phyloP scores from a whole-genome alignment of 2,797 vertebrate genomes.

The Pipistrellus nathusii region DNA sequence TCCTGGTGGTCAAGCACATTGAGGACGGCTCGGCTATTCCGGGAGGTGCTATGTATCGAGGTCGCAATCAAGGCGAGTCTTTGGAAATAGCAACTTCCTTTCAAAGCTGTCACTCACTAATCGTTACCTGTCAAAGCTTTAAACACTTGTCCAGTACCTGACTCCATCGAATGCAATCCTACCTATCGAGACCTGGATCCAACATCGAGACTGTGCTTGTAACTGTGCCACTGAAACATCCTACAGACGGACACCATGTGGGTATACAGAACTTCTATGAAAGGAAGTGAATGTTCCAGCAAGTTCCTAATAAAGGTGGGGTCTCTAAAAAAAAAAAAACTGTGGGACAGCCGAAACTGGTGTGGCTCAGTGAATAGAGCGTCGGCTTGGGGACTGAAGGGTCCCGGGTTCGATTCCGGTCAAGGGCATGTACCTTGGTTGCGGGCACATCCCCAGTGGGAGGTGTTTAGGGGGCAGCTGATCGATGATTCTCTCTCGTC shows the following conservation, averaged over 20 bases:
- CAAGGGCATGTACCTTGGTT: too few relatives aligned
- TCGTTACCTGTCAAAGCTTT: neutral
- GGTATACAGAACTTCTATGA: neutral
- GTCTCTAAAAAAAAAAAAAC: neutral
- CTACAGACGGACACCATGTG: neutral
- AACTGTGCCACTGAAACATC: neutral
- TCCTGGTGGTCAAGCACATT: neutral
- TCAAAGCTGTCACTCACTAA: neutral
- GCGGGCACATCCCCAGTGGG: too few relatives aligned
- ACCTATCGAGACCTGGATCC: slow-evolving; percentile 9
- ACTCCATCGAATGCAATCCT: neutral
- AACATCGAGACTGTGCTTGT: neutral
- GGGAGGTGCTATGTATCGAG: neutral
- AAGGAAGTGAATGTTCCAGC: neutral
- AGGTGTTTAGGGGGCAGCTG: too few relatives aligned
- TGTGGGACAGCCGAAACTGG: too few relatives aligned
- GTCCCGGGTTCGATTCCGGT: too few relatives aligned
- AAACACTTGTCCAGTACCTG: neutral
- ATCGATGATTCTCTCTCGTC: too few relatives aligned
- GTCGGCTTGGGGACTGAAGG: too few relatives aligned
- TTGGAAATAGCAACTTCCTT: slow-evolving; percentile 33
- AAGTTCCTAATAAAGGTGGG: neutral
- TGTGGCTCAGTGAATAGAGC: too few relatives aligned
- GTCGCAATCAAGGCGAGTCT: neutral
- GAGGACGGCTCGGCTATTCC: neutral